A percentile compares a stretch with the other conserved stretches of the same genome.
Evolutionary conservation across 92 coral and sea anemone genomes (phyloP).

Genomic region (Palythoa grandis): DNA sequence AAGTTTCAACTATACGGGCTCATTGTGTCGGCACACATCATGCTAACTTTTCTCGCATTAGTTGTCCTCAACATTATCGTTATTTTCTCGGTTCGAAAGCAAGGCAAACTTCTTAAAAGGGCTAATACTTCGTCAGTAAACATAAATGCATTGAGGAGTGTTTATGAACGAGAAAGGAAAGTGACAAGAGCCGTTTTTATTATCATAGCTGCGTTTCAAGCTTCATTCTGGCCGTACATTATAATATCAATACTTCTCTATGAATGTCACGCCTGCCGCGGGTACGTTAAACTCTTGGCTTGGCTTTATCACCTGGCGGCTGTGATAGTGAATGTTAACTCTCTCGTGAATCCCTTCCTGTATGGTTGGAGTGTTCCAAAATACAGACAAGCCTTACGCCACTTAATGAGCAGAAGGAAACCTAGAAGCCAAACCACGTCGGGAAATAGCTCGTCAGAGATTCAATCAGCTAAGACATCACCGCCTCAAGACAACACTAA

Average conservation of each 20-base stretch:
- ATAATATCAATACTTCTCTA: slow-evolving; percentile 15
- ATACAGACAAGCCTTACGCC: slow-evolving; percentile 16
- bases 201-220: slow-evolving; percentile 23
- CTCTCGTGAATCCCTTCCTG: slow-evolving; percentile 29
- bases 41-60: background rate
- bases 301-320: slow-evolving; percentile 27
- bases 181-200: slow-evolving; percentile 35
- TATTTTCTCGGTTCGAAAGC: slow-evolving; percentile 19
- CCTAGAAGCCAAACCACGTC: background rate
- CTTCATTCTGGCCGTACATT: slow-evolving; percentile 26
- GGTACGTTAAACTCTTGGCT: background rate
- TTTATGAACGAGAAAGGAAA: slow-evolving; percentile 27
- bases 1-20: slow-evolving; percentile 28
- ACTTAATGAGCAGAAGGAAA: slow-evolving; percentile 12
- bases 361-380: slow-evolving; percentile 40
- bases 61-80: slow-evolving; percentile 9
- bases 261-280: background rate
- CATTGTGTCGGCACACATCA: slow-evolving; percentile 31
- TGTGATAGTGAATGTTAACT: slow-evolving; percentile 20
- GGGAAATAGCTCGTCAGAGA: background rate
- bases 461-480: background rate
- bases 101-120: background rate
- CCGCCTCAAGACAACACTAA: background rate
- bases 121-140: background rate
- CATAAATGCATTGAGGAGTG: background rate